Percentiles rank a stretch among this genome's conserved stretches.
Conservation (phyloP, 2,797 vertebrate genomes). For the Acropternis orthonyx region DNA sequence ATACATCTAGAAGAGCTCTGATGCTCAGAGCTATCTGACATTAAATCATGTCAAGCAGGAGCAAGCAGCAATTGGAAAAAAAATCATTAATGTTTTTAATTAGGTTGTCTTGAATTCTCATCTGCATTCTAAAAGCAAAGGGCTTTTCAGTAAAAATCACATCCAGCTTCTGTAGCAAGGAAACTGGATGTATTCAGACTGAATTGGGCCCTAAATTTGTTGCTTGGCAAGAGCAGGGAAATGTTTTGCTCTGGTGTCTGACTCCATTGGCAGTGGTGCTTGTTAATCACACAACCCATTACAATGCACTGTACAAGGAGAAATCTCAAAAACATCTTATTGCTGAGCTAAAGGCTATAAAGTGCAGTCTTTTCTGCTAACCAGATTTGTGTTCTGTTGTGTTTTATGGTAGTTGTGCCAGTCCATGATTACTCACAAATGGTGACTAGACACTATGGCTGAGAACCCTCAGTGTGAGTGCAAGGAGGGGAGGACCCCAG, state of each 20-base stretch:
- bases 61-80: constrained; percentile 9
- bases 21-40: not conserved
- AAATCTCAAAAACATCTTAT: constrained; percentile 42
- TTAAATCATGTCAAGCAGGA: constrained; percentile 47
- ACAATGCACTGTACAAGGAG: constrained; percentile 4
- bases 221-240: constrained; percentile 38
- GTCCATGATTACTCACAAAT: not conserved
- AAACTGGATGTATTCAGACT: constrained; percentile 52
- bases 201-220: constrained; percentile 52
- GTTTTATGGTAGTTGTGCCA: not conserved
- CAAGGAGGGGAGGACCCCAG: constrained; percentile 1
- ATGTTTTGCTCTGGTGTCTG: constrained; percentile 52
- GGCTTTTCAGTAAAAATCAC: constrained; percentile 47
- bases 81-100: constrained; percentile 50
- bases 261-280: constrained; percentile 39
- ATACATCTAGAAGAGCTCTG: not conserved
- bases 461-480: not conserved
- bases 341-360: constrained; percentile 39
- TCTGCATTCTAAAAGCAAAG: constrained; percentile 39
- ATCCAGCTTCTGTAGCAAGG: constrained; percentile 22
- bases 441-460: not conserved
- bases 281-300: constrained; percentile 38
- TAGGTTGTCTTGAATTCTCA: constrained; percentile 40
- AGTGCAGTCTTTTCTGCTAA: constrained; percentile 15
- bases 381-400: constrained; percentile 21